Evolutionary conservation across 2,888 invertebrate genomes (phyloP).

Genomic region (Nephrocerus scutellatus): DNA sequence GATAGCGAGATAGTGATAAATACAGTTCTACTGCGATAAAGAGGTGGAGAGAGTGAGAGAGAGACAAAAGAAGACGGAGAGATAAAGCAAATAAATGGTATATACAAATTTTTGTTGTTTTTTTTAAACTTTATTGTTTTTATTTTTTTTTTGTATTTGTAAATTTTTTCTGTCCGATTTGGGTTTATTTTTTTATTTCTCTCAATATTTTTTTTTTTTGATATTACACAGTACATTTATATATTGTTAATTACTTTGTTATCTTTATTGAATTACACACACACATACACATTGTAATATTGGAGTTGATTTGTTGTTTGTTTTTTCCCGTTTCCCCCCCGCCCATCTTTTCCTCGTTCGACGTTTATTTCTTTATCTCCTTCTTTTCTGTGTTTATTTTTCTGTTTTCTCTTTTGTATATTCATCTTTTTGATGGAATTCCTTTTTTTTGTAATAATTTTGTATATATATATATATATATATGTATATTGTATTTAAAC

Average conservation of each 20-base stretch:
- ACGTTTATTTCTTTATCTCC: constrained; percentile 2
- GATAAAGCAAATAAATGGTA: too few species aligned
- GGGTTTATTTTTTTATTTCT: constrained; percentile 21
- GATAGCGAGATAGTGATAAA: too few species aligned
- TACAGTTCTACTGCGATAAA: too few species aligned
- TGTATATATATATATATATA: constrained; percentile 9
- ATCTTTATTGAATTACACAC: constrained; percentile 21
- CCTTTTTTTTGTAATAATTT: constrained; percentile 14
- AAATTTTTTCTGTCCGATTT: too few species aligned
- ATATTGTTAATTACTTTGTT: constrained; percentile 13
- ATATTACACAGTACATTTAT: too few species aligned
- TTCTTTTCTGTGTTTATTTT: constrained; percentile 19
- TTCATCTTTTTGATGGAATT: constrained; percentile 21
- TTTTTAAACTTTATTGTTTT: constrained; percentile 21
- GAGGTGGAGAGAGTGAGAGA: too few species aligned
- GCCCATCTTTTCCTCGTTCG: too few species aligned
- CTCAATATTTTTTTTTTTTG: constrained; percentile 18
- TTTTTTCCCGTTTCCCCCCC: too few species aligned
- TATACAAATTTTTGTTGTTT: constrained; percentile 13
- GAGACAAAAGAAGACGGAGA: too few species aligned
- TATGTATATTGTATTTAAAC: too few species aligned
- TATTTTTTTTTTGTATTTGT: constrained; percentile 7
- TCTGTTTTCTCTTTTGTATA: too few species aligned
- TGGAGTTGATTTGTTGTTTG: constrained; percentile 18
- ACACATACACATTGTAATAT: constrained; percentile 24